Conservation (phyloP, 2,888 invertebrate genomes). For the Dorcus hopei region DNA sequence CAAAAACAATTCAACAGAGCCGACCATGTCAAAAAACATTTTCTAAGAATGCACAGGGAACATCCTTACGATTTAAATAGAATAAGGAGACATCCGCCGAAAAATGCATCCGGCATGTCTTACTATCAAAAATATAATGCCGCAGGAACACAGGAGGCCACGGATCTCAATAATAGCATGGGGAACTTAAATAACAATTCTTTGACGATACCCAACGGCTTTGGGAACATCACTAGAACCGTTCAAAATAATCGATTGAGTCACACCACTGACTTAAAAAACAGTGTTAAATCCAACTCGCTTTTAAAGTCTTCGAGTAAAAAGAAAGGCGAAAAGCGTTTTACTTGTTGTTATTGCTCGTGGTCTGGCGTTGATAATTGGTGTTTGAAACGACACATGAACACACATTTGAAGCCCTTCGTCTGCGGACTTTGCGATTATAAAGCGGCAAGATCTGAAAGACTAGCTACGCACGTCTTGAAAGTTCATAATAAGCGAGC, state of each 20-base stretch:
- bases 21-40: conserved; percentile 93
- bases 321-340: conserved; percentile 49
- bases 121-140: conserved; percentile 50
- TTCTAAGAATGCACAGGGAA: conserved; percentile 87
- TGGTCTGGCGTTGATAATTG: conserved; percentile 94
- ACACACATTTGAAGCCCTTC: conserved; percentile 90
- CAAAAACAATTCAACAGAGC: conserved; percentile 91
- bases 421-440: conserved; percentile 89
- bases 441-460: conserved; percentile 88
- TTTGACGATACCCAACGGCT: conserved; percentile 42
- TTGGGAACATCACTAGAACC: conserved; percentile 37
- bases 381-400: conserved; percentile 88
- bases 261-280: conserved; percentile 35
- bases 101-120: conserved; percentile 56
- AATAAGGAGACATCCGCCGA: conserved; percentile 65
- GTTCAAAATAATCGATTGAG: conserved; percentile 29
- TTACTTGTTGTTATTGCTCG: conserved; percentile 83
- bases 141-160: conserved; percentile 25
- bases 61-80: conserved; percentile 82
- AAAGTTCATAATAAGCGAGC: conserved; percentile 91
- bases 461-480: conserved; percentile 83
- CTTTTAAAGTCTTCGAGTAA: conserved; percentile 38
- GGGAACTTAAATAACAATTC: conserved; percentile 17
- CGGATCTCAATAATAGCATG: conserved; percentile 32
- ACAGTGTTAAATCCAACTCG: conserved; percentile 26